Base-by-base conservation (phyloP, 2,797 vertebrate genomes). In the Hephaestus fuliginosus region DNA sequence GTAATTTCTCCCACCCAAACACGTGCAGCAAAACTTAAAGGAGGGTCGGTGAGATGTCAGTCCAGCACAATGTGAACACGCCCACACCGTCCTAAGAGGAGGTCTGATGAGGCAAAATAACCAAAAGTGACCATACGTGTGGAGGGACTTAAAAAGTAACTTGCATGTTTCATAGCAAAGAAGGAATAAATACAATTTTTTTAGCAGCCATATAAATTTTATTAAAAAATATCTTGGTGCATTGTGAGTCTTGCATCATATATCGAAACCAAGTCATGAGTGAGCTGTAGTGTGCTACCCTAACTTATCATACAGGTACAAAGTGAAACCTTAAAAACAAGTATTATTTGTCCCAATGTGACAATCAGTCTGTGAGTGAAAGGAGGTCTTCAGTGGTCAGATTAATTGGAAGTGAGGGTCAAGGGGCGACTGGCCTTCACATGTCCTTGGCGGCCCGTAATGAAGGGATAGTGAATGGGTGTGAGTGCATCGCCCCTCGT, bases 371-470 rank as follows among this genome's bases (percentile, higher is more conserved):
- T 61, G 30, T 69, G 66, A 78, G 65, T 80, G 77, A 88, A 71
- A 85, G 63, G 41, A 74, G 82, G 80, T 87, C 66, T 56, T 74
- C 70, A 64, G 73, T 60, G 79, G 86, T 89, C 82, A 84, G 81
- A 88, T 86, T 90, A 89, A 92, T 76, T 88, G 86, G 85, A 80
- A 84, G 78, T 78, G 74, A 83, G 80, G 86, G 85, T 78, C 70
- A 60, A 79, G 63, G 56, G 89, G 91, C 91, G 85, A 79, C 78
- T 87, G 88, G 93, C 91, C 93, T 93, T 93, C 88, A 89, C 85
- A 41, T 84, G 94, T 93, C 94, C 94, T 95, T 95, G 92, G 90
- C 66, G 71, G 49, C 86, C 86, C 25, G 61, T 88, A 93, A 94
- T 93, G 91, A 93, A 93, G 84, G 91, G 80, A 88, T 87, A 77